Base-by-base conservation (phyloP, 2,797 vertebrate genomes). In the Bucorvus abyssinicus region DNA sequence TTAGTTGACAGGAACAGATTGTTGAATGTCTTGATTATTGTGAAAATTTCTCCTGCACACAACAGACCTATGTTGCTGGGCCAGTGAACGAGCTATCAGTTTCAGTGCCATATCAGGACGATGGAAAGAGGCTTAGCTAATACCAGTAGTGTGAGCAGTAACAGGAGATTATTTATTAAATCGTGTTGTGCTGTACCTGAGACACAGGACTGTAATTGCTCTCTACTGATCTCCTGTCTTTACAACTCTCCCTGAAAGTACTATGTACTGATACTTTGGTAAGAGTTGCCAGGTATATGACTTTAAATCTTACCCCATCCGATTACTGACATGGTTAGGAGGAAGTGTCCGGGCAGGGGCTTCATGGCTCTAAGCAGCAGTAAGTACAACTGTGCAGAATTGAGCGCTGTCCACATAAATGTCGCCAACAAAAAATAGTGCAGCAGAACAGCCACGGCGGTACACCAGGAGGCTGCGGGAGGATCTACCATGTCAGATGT, bases 371-470 rank as follows among this genome's bases (percentile, higher is more conserved):
- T 91, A 23, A 96, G 70, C 20, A 98, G 87, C 71, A 98, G 49
- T 32, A 98, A 77, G 34, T 95, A 96, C 92, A 98, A 49, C 47
- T 98, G 98, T 1, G 93, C 77, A 17, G 93, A 96, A 6, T 89
- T 98, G 38, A 98, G 21, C 7, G 92, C 87, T 75, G 94, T 97
- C 98, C 98, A 98, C 77, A 84, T 92, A 85, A 98, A 98, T 1
- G 97, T 95, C 3, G 90, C 97, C 63, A 98, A 40, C 68, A 98
- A 95, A 87, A 98, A 98, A 73, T 89, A 98, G 61, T 98, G 98
- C 63, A 98, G 96, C 5, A 98, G 96, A 34, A 90, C 96, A 5
- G 98, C 75, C 10, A 97, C 17, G 0, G 8, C 95, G 0, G 95
- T 98, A 67, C 98, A 98, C 0, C 6, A 23, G 42, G 93, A 90